Base-by-base conservation (phyloP, 1,140 invertebrate genomes). In the Steinernema khuongi region DNA sequence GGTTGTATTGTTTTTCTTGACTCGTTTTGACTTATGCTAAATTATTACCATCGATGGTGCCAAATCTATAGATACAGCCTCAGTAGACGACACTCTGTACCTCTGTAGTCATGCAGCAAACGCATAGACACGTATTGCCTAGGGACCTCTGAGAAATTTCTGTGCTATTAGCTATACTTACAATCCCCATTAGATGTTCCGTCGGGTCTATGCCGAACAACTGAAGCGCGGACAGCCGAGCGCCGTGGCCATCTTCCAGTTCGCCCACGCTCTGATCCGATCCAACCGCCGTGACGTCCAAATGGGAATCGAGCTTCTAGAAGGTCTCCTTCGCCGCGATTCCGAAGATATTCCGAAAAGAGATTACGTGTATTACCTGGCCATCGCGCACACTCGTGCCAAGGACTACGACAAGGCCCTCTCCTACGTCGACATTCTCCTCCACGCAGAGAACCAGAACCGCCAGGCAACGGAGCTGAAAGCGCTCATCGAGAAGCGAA, bases 301-400 rank as follows among this genome's bases (percentile, higher is more conserved):
- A 31, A 79, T 73, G 1, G 83, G 83, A 22, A 84, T 86, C 71
- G 74, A 67, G 19, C 66, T 85, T 43, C 71, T 85, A 4, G 83
- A 85, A 76, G 68, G 83, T 80, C 92, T 96, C 80, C 87, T 97
- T 22, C 92, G 91, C 79, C 90, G 90, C 77, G 90, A 90, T 72
- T 89, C 91, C 81, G 89, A 90, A 69, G 91, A 91, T 50, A 90
- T 89, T 26, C 88, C 88, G 31, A 92, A 91, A 83, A 87, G 94
- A 75, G 94, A 97, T 88, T 97, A 94, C 85, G 88, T 97, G 26
- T 98, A 93, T 87, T 97, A 95, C 87, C 88, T 97, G 85, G 92
- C 94, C 0, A 90, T 97, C 82, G 94, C 93, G 67, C 91, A 94
- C 88, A 92, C 93, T n/a, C 90, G 93, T 85, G 88, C 96, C 22